Conservation (phyloP, 2,797 vertebrate genomes). For the Melopsittacus undulatus region DNA sequence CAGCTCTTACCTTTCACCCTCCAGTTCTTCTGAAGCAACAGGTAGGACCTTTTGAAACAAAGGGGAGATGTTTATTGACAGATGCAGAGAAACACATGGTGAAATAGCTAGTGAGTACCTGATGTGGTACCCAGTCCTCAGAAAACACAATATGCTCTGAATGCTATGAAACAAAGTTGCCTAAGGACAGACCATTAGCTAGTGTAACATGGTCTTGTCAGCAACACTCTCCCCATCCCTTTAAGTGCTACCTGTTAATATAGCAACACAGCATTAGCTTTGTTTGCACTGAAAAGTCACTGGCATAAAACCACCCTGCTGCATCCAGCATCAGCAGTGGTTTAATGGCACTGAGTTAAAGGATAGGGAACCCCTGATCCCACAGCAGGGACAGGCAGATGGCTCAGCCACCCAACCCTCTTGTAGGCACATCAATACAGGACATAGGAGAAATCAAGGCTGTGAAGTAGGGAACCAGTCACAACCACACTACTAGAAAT, state of each 20-base stretch:
- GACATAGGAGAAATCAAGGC: background rate
- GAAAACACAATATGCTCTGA: background rate
- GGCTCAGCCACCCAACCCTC: background rate
- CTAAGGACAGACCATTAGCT: background rate
- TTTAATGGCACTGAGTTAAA: background rate
- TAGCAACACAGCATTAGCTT: background rate
- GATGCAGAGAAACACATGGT: rapidly evolving
- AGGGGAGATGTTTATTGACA: background rate
- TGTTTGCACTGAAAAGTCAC: background rate
- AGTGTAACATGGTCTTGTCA: background rate
- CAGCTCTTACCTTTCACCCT: conserved; percentile 80
- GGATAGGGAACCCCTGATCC: background rate
- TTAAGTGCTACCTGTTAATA: background rate
- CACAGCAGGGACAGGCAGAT: background rate
- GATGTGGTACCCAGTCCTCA: background rate
- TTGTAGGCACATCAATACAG: background rate
- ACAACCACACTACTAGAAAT: background rate
- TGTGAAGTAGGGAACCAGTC: background rate
- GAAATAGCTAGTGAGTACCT: background rate
- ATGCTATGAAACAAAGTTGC: background rate
- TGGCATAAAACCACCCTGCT: background rate
- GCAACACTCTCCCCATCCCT: background rate
- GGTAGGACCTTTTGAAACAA: conserved; percentile 76
- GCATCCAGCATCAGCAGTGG: background rate
- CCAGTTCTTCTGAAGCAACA: conserved; percentile 78